A percentile compares a stretch with the other conserved stretches of the same genome.
phyloP scores from a whole-genome alignment of 1,140 invertebrate species.

The Zaprionus taronus region DNA sequence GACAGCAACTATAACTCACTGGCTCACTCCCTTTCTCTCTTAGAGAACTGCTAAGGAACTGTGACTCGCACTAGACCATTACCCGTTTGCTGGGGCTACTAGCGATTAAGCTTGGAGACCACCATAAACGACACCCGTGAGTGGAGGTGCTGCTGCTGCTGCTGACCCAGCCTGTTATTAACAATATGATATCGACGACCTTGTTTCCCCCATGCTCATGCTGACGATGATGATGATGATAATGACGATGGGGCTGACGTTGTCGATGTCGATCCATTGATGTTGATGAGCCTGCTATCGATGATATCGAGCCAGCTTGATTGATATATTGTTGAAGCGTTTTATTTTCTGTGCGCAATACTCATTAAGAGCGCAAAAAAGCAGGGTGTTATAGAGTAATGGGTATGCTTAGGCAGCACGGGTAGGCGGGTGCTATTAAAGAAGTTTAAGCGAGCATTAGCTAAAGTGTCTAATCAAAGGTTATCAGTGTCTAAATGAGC shows the following conservation, averaged over 20 bases:
- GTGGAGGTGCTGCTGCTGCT: background rate
- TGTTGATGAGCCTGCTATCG: conserved; percentile 4
- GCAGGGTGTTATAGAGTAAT: background rate
- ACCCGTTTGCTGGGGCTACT: background rate
- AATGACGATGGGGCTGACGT: conserved; percentile 25
- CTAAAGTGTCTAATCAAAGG: background rate
- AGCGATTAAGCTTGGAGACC: background rate
- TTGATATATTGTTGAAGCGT: conserved; percentile 59
- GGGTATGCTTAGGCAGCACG: background rate
- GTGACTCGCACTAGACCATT: background rate
- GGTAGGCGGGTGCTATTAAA: background rate
- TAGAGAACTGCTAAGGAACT: background rate
- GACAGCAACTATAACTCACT: background rate
- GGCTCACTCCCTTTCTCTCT: background rate
- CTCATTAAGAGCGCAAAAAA: background rate
- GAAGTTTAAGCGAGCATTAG: background rate
- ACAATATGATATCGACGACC: conserved; percentile 22
- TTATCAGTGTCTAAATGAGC: background rate
- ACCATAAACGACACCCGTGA: conserved; percentile 13
- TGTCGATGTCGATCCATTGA: conserved; percentile 5
- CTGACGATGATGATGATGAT: conserved; percentile 15
- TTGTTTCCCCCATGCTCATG: conserved; percentile 25
- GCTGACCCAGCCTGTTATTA: conserved; percentile 19
- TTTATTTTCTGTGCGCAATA: conserved; percentile 20
- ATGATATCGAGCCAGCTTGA: conserved; percentile 46